Base-by-base conservation (phyloP, 2,888 invertebrate genomes). In the Oxystoma pomonae region DNA sequence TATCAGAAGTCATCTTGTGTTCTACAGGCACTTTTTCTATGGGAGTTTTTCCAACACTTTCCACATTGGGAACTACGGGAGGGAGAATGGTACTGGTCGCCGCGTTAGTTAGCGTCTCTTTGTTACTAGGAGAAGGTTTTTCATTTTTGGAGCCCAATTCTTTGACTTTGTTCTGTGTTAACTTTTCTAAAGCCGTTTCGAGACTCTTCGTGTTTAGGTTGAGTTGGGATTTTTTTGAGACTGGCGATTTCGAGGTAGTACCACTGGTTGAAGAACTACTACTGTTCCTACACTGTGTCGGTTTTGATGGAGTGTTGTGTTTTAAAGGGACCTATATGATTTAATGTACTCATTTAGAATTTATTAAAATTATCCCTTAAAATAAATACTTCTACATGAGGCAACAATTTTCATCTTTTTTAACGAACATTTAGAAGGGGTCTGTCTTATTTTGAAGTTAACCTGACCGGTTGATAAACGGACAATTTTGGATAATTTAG, bases 161-260 rank as follows among this genome's bases (percentile, higher is more conserved):
- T 61, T 77, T 78, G 17, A 72, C 74, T 53, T 76, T 72, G 68
- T 73, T 78, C 63, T 78, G 77, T 16, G 77, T 77, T 55, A 80
- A 67, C 64, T 79, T 79, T 61, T 78, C 79, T 16, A 80, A 74
- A 0, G 79, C 74, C 20, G 74, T 79, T 67, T 78, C 75, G 18
- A 80, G 67, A 65, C 78, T 78, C 63, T 79, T 79, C n/a, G 58
- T 2, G 16, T 62, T 19, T 20, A 56, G 60, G 59, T 66, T 65
- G 5, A 7, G 3, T 35, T 35, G 35, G 61, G 19, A 52, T 57
- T 62, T 70, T 53, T 70, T 69, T 56, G 67, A 66, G 22, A 65
- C 50, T 20, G 64, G 60, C 19, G 68, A 56, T 35, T 35, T 35
- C 55, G 68, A 61, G 49, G 66, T 58, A 17, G 68, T 57, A 18